Base-by-base conservation (phyloP, 2,797 vertebrate genomes). In the Microctenopoma lineatum region DNA sequence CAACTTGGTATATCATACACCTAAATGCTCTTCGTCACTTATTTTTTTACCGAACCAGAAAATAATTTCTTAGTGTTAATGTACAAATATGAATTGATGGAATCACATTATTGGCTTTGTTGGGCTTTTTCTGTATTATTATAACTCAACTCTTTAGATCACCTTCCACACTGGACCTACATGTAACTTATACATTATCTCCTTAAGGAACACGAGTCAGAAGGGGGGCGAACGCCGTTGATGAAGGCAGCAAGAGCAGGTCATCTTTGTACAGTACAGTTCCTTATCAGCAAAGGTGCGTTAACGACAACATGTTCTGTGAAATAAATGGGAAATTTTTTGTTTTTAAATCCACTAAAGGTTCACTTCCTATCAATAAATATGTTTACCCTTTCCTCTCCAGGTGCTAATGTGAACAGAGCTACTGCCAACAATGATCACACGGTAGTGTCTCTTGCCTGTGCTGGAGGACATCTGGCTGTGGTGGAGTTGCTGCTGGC, bases 241-340 rank as follows among this genome's bases (percentile, higher is more conserved):
- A 99, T 99, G 98, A 99, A 99, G 90, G 98, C 97, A 79, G 98
- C 98, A 6, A 94, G 98, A 93, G 98, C 98, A 21, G 98, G 98
- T 80, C 98, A 99, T 90, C 94, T 99, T 74, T 99, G 98, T 83
- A 99, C 98, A 70, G 98, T 99, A 70, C 98, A 99, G 86, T 99
- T 99, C 91, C 96, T 99, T 73, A 98, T 99, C 92, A 98, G 97
- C 93, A 99, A 99, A 97, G 98, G 98, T 98, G 41, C 0, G 84
- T 66, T 47, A 10, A 25, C 47, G 11, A 51, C 16, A 1, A 7
- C 4, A 3, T 77, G 7, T 34, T 74, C 3, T 18, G 4, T 16
- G 8, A 25, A 39, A 66, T 27, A 5, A 18, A 15, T 10, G 39
- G 4, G 10, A 21, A 1, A 4, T 9, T 0, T 3, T n/a, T 5